Evolutionary conservation across 2,113 vertebrate species (phyloP), one percentile per base, ranked within the genome.

Genomic region (Oncorhynchus clarkii): DNA sequence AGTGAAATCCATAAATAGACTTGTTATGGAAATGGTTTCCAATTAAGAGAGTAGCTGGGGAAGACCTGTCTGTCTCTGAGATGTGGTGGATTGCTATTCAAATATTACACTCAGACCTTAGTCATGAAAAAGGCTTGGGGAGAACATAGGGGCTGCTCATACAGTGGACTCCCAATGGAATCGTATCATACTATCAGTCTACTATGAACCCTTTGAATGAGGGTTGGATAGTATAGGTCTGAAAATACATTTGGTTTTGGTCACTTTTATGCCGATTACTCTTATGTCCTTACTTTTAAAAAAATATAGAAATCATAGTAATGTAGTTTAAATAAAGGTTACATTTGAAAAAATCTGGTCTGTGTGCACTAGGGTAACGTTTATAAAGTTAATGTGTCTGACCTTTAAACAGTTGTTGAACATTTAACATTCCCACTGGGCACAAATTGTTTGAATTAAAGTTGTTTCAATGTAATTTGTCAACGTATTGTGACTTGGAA

Each of bases 1-100:
- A 45, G 39, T 45, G 39, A 45, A 49, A 26, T 22, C 45, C 7
- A 68, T 51, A 75, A 70, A 79, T 76, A 74, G 74, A 76, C 51
- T n/a, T 39, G 5, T 45, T 39, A 67, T 27, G 57, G 31, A 65
- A 22, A 27, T 45, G 24, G 8, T 68, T 70, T 83, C n/a, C 51
- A 67, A 18, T 79, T 67, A 78, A 73, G 16, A 68, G 31, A 54
- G n/a, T 5, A 18, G n/a, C 26, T 31, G n/a, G 66, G 27, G n/a
- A 57, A 51, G 48, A 59, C 39, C 22, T 54, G 49, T 31, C 26
- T 45, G 39, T 45, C 9, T 45, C 39, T 45, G 39, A 45, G 39
- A 45, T 45, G 39, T 45, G 39, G 9, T 54, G 51, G 65, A 73
- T 51, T 68, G 48, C 49, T 62, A 26, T 69, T 65, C 51, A 54